Evolutionary conservation across 2,113 vertebrate genomes (phyloP).

Genomic region (Empidonax alnorum): DNA sequence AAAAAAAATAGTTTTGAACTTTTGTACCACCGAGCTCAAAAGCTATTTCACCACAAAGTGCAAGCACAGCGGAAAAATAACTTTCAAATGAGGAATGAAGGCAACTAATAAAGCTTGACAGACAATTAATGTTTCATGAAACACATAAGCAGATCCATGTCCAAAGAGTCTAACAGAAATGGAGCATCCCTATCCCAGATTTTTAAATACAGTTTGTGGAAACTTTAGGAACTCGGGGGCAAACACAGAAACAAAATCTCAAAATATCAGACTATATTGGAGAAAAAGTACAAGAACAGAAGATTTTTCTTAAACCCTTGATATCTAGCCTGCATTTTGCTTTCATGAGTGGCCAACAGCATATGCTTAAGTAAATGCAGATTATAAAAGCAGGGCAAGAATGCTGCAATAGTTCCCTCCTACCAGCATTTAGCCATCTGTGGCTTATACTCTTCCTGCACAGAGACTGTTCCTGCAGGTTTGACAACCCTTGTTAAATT

Average conservation of each 20-base stretch:
- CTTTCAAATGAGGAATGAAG: background rate
- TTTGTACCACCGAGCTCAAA: background rate
- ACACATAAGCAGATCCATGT: background rate
- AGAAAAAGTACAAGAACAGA: background rate
- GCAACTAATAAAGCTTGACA: background rate
- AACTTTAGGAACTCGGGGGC: background rate
- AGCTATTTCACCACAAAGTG: background rate
- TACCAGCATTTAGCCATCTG: background rate
- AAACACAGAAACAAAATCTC: background rate
- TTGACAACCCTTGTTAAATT: background rate
- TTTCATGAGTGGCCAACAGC: background rate
- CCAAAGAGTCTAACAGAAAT: background rate
- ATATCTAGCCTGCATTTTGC: background rate
- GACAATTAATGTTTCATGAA: background rate
- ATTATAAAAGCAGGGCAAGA: constrained; percentile 13
- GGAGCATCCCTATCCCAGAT: background rate
- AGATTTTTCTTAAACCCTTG: background rate
- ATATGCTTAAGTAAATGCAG: background rate
- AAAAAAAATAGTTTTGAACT: background rate
- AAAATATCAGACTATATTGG: background rate
- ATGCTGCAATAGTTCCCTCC: background rate
- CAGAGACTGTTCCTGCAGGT: background rate
- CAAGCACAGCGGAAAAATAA: background rate
- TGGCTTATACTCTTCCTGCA: background rate
- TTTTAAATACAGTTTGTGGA: background rate